phyloP scores from a whole-genome alignment of 2,113 vertebrate genomes.

The Taurulus bubalis region DNA sequence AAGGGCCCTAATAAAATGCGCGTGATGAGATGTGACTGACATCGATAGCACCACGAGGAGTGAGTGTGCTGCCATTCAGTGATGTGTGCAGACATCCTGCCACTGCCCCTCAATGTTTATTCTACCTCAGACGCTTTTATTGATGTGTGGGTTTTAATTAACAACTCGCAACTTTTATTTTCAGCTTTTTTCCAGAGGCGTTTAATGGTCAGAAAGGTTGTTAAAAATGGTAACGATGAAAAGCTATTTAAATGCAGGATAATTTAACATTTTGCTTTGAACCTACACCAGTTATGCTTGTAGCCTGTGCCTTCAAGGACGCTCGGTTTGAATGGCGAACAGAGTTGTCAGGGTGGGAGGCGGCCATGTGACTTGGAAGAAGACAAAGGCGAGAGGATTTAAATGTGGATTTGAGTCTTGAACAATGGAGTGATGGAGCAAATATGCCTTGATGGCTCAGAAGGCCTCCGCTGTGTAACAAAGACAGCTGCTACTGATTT shows the following conservation, averaged over 20 bases:
- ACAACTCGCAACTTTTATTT: constrained; percentile 23
- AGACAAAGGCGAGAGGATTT: constrained; percentile 61
- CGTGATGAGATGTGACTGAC: constrained; percentile 67
- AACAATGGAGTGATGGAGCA: constrained; percentile 65
- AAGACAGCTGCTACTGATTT: constrained; percentile 48
- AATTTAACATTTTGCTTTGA: constrained; percentile 31
- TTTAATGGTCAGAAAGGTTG: constrained; percentile 23
- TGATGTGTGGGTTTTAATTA: constrained; percentile 44
- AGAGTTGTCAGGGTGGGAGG: constrained; percentile 51
- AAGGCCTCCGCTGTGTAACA: constrained; percentile 42
- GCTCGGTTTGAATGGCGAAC: constrained; percentile 8
- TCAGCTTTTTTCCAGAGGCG: constrained; percentile 7
- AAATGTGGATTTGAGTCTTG: constrained; percentile 63
- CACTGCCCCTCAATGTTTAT: constrained; percentile 35
- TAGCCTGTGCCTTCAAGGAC: background rate
- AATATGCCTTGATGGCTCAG: constrained; percentile 64
- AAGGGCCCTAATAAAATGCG: constrained; percentile 66
- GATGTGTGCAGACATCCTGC: constrained; percentile 41
- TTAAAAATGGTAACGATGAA: constrained; percentile 16
- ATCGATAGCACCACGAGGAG: constrained; percentile 59
- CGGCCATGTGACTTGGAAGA: constrained; percentile 49
- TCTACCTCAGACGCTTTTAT: constrained; percentile 49
- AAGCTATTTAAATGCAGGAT: constrained; percentile 19
- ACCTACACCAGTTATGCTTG: constrained; percentile 14
- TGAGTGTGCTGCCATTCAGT: constrained; percentile 25